These are phyloP conservation scores for Drosophila micromelanica DNA, from an alignment of 1,140 invertebrate species.

Conservation along the genomic window DNA sequence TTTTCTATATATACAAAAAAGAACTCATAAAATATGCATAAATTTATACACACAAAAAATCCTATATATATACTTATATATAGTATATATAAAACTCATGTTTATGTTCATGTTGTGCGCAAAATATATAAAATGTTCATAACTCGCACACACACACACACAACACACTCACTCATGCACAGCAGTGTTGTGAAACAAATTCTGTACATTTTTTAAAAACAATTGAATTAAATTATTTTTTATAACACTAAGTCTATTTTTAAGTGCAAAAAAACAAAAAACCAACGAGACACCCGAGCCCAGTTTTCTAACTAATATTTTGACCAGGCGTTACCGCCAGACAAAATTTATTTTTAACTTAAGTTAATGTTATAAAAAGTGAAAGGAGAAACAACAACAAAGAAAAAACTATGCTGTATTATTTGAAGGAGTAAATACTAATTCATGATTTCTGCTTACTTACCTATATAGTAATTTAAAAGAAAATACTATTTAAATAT, in stretches of 20 bases:
- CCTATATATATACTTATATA: conserved; percentile 27
- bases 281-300: conserved; percentile 55
- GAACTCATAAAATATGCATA: conserved; percentile 26
- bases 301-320: conserved; percentile 45
- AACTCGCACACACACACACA: conserved; percentile 13
- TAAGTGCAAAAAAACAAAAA: conserved; percentile 47
- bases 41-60: conserved; percentile 28
- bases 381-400: conserved; percentile 1
- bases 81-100: conserved; percentile 18
- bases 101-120: conserved; percentile 49
- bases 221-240: conserved; percentile 60
- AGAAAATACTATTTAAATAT: conserved; percentile 30
- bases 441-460: conserved; percentile 38
- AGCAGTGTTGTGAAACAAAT: conserved; percentile 40
- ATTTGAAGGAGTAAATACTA: conserved; percentile 33
- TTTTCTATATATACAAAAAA: conserved; percentile 61
- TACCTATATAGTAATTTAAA: conserved; percentile 27
- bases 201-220: conserved; percentile 42
- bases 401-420: conserved; percentile 31
- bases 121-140: conserved; percentile 35
- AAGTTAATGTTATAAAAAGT: conserved; percentile 31
- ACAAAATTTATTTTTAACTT: conserved; percentile 35
- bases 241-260: conserved; percentile 33
- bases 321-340: conserved; percentile 12
- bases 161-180: conserved; percentile 26